Conservation (phyloP, 1,140 invertebrate species). For the Harlomillsia oculata region DNA sequence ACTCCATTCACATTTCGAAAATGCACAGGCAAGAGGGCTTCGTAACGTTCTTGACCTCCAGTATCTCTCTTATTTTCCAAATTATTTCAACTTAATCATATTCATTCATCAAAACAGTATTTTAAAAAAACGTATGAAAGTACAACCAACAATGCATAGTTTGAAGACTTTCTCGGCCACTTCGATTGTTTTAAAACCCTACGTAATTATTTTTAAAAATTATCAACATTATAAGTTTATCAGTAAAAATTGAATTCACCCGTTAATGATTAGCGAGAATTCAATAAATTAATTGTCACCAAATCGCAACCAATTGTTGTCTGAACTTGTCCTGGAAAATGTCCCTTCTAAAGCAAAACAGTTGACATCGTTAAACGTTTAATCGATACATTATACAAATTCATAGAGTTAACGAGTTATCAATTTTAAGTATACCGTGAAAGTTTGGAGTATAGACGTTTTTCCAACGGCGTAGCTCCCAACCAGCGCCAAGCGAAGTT, state of each 20-base stretch:
- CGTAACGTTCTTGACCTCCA: slow-evolving; percentile 73
- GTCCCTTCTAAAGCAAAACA: slow-evolving; percentile 9
- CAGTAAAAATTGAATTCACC: background rate
- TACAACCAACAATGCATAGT: slow-evolving; percentile 2
- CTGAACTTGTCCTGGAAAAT: background rate
- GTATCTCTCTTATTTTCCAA: slow-evolving; percentile 18
- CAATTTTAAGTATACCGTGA: background rate
- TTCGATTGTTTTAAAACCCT: slow-evolving; percentile 7
- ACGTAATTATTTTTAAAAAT: too few relatives aligned
- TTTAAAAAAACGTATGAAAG: background rate
- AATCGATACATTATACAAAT: background rate
- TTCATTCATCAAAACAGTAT: slow-evolving; percentile 74
- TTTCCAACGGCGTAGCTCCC: slow-evolving; percentile 25
- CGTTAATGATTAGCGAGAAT: background rate
- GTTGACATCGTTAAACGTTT: background rate
- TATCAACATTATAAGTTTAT: background rate
- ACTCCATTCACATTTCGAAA: slow-evolving; percentile 84
- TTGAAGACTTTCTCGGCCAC: slow-evolving; percentile 6
- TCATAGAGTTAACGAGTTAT: background rate
- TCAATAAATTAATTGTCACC: background rate
- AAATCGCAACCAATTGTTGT: slow-evolving; percentile 19
- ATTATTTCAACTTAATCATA: slow-evolving; percentile 49
- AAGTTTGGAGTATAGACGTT: slow-evolving; percentile 16
- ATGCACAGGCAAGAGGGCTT: slow-evolving; percentile 73
- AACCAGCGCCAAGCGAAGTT: slow-evolving; percentile 23